A percentile compares a stretch with the other conserved stretches of the same genome.
Evolutionary conservation across 2,797 vertebrate species (phyloP).

Genomic region (Argentina silus): DNA sequence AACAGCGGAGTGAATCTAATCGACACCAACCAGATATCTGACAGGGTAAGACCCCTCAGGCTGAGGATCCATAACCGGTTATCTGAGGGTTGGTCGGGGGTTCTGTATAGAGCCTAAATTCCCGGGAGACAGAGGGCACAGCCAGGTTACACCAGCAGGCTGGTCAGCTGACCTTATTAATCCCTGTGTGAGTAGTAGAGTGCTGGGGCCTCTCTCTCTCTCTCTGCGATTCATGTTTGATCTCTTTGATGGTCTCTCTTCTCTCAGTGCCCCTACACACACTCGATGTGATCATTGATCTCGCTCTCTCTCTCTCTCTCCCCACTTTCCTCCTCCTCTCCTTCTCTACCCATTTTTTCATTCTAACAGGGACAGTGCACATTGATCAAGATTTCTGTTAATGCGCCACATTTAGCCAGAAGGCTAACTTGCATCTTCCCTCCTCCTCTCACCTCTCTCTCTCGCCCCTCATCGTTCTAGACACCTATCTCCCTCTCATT

Average conservation of each 20-base stretch:
- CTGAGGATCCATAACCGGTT: too few relatives aligned
- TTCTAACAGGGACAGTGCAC: not conserved
- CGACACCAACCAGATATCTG: too few relatives aligned
- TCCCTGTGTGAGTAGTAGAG: conserved; percentile 22
- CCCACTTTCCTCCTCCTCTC: conserved; percentile 9
- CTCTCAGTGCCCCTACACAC: conserved; percentile 15
- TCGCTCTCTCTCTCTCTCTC: conserved; percentile 2
- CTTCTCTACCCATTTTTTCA: conserved; percentile 26
- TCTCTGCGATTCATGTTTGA: conserved; percentile 40
- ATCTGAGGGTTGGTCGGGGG: too few relatives aligned
- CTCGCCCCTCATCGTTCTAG: not conserved
- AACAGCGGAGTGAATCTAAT: too few relatives aligned
- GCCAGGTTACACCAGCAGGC: not conserved
- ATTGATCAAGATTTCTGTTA: too few relatives aligned
- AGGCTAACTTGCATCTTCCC: not conserved
- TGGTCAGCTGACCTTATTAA: conserved; percentile 46
- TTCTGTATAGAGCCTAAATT: too few relatives aligned
- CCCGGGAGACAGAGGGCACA: too few relatives aligned
- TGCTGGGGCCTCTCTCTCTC: conserved; percentile 36
- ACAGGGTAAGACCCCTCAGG: too few relatives aligned
- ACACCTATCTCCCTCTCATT: not conserved
- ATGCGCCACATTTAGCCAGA: too few relatives aligned
- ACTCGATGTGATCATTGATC: conserved; percentile 32
- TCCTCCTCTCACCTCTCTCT: not conserved
- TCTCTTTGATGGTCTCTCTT: conserved; percentile 29